Evolutionary conservation across 2,797 vertebrate species (phyloP).

Genomic region (Spinibarbus caldwelli): DNA sequence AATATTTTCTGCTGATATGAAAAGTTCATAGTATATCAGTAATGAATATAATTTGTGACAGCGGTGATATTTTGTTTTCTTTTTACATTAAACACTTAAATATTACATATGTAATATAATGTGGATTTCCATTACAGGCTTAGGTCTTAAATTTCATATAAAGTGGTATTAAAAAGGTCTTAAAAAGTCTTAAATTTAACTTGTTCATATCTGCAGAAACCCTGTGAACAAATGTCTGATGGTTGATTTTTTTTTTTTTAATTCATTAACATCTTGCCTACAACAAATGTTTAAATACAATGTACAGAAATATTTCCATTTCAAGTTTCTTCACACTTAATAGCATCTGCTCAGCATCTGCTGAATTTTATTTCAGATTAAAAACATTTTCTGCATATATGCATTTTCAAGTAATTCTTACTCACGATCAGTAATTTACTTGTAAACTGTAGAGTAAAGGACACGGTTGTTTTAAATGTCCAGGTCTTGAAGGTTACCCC

Average conservation of each 20-base stretch:
- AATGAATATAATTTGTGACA: too few relatives aligned
- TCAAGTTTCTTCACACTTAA: background rate
- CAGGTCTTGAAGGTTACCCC: slow-evolving; percentile 90
- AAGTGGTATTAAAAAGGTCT: too few relatives aligned
- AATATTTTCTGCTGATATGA: too few relatives aligned
- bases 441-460: background rate
- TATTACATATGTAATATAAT: too few relatives aligned
- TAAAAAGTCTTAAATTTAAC: too few relatives aligned
- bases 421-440: background rate
- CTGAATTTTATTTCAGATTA: background rate
- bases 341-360: background rate
- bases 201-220: too few relatives aligned
- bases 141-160: too few relatives aligned
- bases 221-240: background rate
- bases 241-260: background rate
- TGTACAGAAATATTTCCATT: background rate
- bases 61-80: too few relatives aligned
- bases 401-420: background rate
- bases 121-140: too few relatives aligned
- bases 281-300: background rate
- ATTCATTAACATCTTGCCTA: background rate
- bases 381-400: background rate
- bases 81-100: too few relatives aligned
- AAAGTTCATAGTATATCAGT: too few relatives aligned
- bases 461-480: slow-evolving; percentile 74